phyloP scores from a whole-genome alignment of 1,140 invertebrate species.

The Papilio dardanus region DNA sequence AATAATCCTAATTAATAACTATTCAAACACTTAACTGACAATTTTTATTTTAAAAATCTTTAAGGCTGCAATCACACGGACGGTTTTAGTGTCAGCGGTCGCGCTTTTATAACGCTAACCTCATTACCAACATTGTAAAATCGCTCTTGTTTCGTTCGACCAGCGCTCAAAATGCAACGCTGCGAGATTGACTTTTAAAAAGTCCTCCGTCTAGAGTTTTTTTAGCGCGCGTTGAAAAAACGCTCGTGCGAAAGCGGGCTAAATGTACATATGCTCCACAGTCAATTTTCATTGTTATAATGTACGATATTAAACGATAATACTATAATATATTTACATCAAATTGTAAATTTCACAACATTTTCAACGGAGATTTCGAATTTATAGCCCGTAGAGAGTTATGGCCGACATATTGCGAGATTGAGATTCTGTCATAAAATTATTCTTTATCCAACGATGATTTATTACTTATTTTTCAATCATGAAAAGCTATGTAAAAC shows the following conservation, averaged over 20 bases:
- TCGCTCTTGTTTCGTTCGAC: too few species aligned
- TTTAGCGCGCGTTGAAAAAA: too few species aligned
- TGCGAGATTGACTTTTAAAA: too few species aligned
- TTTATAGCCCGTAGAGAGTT: conserved; percentile 7
- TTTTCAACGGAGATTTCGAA: not conserved
- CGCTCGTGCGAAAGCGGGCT: not conserved
- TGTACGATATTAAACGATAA: not conserved
- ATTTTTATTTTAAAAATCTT: too few species aligned
- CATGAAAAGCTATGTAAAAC: not conserved
- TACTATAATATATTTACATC: not conserved
- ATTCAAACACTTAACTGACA: too few species aligned
- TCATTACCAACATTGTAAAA: too few species aligned
- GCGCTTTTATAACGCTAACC: too few species aligned
- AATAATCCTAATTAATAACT: too few species aligned
- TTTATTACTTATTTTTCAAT: conserved; percentile 12
- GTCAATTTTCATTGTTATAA: not conserved
- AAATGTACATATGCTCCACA: not conserved
- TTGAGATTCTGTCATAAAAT: conserved; percentile 17
- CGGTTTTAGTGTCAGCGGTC: too few species aligned
- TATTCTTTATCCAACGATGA: not conserved
- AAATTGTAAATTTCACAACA: conserved; percentile 7
- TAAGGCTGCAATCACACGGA: too few species aligned
- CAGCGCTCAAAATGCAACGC: too few species aligned
- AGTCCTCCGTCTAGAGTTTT: too few species aligned
- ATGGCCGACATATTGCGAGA: conserved; percentile 15